Conservation (phyloP, 2,797 vertebrate species). For the Gephyroberyx darwinii region DNA sequence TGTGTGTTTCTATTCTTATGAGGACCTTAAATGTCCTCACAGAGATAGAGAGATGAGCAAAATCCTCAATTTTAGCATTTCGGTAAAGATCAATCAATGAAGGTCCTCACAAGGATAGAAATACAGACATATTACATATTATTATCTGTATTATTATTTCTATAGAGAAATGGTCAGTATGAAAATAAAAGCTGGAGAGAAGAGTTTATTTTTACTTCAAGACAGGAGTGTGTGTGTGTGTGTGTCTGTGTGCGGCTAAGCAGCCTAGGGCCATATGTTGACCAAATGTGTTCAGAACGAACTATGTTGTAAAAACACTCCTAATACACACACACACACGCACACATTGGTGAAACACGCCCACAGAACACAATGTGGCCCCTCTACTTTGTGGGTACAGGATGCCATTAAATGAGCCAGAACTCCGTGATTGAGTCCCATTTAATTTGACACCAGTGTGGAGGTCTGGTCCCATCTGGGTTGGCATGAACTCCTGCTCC, state of each 20-base stretch:
- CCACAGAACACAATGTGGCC: constrained; percentile 7
- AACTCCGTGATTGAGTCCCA: constrained; percentile 41
- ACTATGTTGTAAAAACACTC: neutral
- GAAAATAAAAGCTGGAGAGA: neutral
- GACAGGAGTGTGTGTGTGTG: too few relatives aligned
- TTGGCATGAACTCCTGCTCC: neutral
- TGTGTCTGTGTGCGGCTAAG: constrained; percentile 1
- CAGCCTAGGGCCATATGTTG: constrained; percentile 43
- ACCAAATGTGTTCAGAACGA: constrained; percentile 27
- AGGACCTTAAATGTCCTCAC: too few relatives aligned
- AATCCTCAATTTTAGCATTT: too few relatives aligned
- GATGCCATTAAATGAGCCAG: constrained; percentile 50
- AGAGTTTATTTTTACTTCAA: too few relatives aligned
- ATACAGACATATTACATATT: too few relatives aligned
- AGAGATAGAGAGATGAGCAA: neutral
- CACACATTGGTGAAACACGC: constrained; percentile 28
- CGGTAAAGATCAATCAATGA: too few relatives aligned
- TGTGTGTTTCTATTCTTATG: neutral
- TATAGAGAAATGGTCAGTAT: too few relatives aligned
- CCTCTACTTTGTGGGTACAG: constrained; percentile 19
- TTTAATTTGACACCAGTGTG: constrained; percentile 31
- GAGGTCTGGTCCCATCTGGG: constrained; percentile 17
- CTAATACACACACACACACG: neutral
- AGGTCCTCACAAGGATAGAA: too few relatives aligned
- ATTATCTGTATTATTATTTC: too few relatives aligned